Evolutionary conservation across 2,888 invertebrate genomes (phyloP).

Genomic region (Brenthis daphne): DNA sequence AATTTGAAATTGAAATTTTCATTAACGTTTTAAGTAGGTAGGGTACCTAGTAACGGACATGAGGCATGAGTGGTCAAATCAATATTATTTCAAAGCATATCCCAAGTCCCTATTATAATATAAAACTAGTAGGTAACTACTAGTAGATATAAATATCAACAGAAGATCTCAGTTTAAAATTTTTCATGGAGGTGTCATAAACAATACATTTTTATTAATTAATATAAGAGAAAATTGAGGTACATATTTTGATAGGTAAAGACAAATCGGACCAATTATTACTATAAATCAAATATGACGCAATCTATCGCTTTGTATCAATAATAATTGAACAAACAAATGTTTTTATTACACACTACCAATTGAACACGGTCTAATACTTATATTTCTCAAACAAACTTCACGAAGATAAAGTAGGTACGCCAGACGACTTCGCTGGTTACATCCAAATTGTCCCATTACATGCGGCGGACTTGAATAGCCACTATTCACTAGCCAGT

Average conservation of each 20-base stretch:
- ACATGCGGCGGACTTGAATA: constrained; percentile 13
- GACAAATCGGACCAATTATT: constrained; percentile 1
- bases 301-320: constrained; percentile 3
- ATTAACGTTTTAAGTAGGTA: too few species aligned
- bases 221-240: not conserved
- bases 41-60: too few species aligned
- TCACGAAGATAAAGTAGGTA: constrained; percentile 25
- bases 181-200: too few species aligned
- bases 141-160: too few species aligned
- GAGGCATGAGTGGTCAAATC: too few species aligned
- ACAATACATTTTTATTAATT: too few species aligned
- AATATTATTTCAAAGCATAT: too few species aligned
- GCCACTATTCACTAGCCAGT: constrained; percentile 23
- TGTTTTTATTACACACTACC: not conserved
- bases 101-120: too few species aligned
- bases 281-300: constrained; percentile 2
- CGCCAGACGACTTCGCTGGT: constrained; percentile 27
- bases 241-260: not conserved
- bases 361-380: constrained; percentile 3
- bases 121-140: too few species aligned
- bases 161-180: too few species aligned
- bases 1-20: too few species aligned
- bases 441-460: constrained; percentile 28
- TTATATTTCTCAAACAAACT: constrained; percentile 8
- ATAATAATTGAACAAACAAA: not conserved